Evolutionary conservation across 2,888 invertebrate genomes (phyloP).

Genomic region (Drosophila falleni): DNA sequence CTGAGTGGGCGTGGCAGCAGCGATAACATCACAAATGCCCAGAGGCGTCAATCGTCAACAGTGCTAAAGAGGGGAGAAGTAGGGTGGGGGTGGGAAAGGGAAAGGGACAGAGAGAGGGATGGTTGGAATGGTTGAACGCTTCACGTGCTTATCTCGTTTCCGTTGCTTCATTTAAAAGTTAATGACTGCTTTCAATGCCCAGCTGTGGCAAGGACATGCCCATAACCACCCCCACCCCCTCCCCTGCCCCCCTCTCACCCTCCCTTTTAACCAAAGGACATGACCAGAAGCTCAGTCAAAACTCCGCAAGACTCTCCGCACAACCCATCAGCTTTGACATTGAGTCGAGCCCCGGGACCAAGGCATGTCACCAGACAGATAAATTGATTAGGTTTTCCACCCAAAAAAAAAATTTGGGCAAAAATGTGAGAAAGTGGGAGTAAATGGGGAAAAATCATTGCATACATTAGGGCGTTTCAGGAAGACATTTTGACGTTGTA

Average conservation of each 20-base stretch:
- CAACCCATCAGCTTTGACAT: slow-evolving; percentile 47
- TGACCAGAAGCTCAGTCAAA: slow-evolving; percentile 20
- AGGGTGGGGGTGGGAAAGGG: not conserved
- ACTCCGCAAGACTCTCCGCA: not conserved
- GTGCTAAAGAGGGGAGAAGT: not conserved
- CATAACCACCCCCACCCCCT: not conserved
- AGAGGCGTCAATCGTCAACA: slow-evolving; percentile 53
- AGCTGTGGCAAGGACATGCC: slow-evolving; percentile 38
- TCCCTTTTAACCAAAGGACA: slow-evolving; percentile 28
- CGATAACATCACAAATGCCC: slow-evolving; percentile 61
- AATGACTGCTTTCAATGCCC: slow-evolving; percentile 80
- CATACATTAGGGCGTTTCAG: slow-evolving; percentile 62
- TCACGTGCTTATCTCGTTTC: slow-evolving; percentile 82
- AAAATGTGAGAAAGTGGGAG: slow-evolving; percentile 3
- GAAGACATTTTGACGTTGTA: slow-evolving; percentile 16
- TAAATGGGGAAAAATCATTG: slow-evolving; percentile 56
- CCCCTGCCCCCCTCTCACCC: too few relatives aligned
- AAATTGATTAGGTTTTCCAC: slow-evolving; percentile 78
- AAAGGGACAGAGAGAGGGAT: not conserved
- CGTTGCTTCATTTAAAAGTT: slow-evolving; percentile 81
- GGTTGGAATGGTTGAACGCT: slow-evolving; percentile 43
- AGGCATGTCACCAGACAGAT: slow-evolving; percentile 71
- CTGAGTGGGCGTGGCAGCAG: slow-evolving; percentile 22
- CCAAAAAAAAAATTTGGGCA: slow-evolving; percentile 9
- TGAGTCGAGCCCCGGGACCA: slow-evolving; percentile 12